Evolutionary conservation across 2,113 vertebrate species (phyloP).

Genomic region (Dunckerocampus dactyliophorus): DNA sequence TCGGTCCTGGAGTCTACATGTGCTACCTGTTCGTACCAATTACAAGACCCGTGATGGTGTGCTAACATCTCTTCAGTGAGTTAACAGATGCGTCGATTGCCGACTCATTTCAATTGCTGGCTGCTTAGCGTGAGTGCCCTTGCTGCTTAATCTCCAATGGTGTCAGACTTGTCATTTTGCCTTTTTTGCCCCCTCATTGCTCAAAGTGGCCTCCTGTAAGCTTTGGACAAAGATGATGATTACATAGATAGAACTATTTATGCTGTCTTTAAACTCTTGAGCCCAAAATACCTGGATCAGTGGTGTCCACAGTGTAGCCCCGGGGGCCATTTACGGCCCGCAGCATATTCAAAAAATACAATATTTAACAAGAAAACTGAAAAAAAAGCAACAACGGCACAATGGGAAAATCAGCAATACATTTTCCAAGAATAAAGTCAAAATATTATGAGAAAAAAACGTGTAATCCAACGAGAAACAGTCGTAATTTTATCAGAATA

Average conservation of each 20-base stretch:
- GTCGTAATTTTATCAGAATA: neutral
- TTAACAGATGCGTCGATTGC: slow-evolving; percentile 88
- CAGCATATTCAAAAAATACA: no score
- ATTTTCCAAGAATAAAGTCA: no score
- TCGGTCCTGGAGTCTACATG: slow-evolving; percentile 63
- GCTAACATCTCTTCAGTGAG: slow-evolving; percentile 72
- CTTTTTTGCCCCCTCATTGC: slow-evolving; percentile 34
- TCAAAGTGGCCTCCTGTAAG: no score
- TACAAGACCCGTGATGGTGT: slow-evolving; percentile 68
- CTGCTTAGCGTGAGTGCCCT: slow-evolving; percentile 78
- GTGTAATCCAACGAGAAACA: no score
- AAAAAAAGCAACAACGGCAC: no score
- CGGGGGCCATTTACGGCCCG: no score
- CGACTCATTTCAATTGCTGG: slow-evolving; percentile 81
- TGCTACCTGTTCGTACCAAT: slow-evolving; percentile 76
- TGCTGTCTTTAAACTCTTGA: neutral
- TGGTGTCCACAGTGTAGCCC: no score
- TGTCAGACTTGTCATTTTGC: slow-evolving; percentile 60
- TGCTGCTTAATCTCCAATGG: slow-evolving; percentile 74
- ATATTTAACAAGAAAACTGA: no score
- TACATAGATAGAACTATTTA: no score
- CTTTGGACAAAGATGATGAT: neutral
- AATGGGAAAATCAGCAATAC: no score
- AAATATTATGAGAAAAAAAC: neutral
- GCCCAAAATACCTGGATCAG: no score